Base-by-base conservation (phyloP, 2,888 invertebrate species). In the Melanchra persicariae region DNA sequence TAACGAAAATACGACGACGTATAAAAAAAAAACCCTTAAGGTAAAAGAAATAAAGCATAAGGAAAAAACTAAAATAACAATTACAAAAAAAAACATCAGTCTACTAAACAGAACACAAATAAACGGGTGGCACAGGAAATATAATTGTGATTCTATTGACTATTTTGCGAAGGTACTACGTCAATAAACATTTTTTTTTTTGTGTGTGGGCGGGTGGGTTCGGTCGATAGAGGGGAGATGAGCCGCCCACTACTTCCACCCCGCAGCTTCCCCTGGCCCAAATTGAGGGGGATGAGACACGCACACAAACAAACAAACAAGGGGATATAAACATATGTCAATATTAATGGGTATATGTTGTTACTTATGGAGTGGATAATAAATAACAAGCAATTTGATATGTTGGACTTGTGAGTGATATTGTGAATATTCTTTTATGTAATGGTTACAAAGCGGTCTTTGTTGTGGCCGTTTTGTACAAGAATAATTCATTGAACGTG, bases 231-330 rank as follows among this genome's bases (percentile, higher is more conserved):
- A 88, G 89, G 89, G 87, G 87, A 89, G 91, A 89, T 89, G 89
- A 80, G 87, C 91, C 92, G 90, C 92, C 92, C 90, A 81, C 83
- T 77, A 55, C 81, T 84, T 78, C 82, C 78, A 87, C 87, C 90
- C 86, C 91, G 87, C 92, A 91, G 90, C 91, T 88, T 92, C 94
- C 91, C 89, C 93, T 92, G 93, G 92, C 93, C 92, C 90, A 92
- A 87, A 93, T 91, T 90, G 81, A 86, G 88, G 92, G 91, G 92
- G 91, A 87, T 90, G 90, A 87, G 87, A 83, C 86, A 88, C 90
- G 88, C 86, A 82, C 81, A 82, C 81, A n/a, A n/a, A 79, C 74
- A 83, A 81, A 69, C 84, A 85, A 76, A 85, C 67, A 60, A 63
- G 65, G 65, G 74, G 34, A 73, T 58, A 74, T 72, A 74, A 71